Evolutionary conservation across 2,888 invertebrate genomes (phyloP), one percentile per base, ranked within the genome.

Genomic region (Tortricodes alternella): DNA sequence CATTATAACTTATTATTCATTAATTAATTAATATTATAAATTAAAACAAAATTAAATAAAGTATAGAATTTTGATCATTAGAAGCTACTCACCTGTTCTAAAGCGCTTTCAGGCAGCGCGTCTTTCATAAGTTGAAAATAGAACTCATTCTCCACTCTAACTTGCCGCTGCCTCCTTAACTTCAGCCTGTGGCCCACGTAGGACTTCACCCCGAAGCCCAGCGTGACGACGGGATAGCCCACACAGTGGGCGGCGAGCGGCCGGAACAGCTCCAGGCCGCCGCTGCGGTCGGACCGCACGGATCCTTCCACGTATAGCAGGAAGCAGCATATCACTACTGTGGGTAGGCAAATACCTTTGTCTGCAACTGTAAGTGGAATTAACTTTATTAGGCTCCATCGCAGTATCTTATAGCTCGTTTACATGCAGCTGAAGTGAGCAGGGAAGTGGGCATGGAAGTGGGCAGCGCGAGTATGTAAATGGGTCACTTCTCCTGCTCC

Each of bases 231-330:
- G 58, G 98, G 98, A 93, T 97, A 99, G 57, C 89, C 93, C 85
- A 92, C 96, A 94, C 98, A 98, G 90, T 99, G 98, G 66, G 98
- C 98, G 70, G 98, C 98, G 89, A 99, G 97, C 67, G 98, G 98
- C 83, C 98, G 93, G 91, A 97, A 97, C 71, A 98, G 93, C 90
- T 97, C 97, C 78, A 97, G 92, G 80, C 96, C 96, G 76, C 94
- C 94, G 74, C 96, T 61, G 53, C 70, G 64, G 78, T n/a, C n/a
- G n/a, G n/a, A n/a, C n/a, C 98, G 93, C 72, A 97, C 94, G 66
- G 96, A 95, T 65, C 96, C 97, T 92, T 99, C 99, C 78, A 98
- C 94, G 91, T 98, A 99, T 78, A 98, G 96, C 91, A 98, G 96
- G 73, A 97, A 91, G 87, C 97, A 94, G 97, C 98, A 99, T 71